Base-by-base conservation (phyloP, 2,888 invertebrate genomes). In the Liodrosophila aerea region DNA sequence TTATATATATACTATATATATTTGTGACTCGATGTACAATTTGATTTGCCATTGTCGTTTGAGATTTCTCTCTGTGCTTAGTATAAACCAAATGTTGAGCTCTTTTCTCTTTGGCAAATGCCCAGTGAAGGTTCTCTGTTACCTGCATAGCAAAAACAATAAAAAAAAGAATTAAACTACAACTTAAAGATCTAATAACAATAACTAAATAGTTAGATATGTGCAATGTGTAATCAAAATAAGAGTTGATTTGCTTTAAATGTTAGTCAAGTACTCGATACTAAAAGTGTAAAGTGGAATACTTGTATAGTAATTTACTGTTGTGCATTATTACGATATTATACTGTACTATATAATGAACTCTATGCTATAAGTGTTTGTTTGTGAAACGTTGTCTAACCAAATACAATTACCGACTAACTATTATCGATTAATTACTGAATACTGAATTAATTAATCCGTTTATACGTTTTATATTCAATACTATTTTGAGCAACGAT, bases 321-420 rank as follows among this genome's bases (percentile, higher is more conserved):
- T 51, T 76, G 75, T 74, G 75, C 77, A 76, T 65, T 67, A 71
- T 59, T 54, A 64, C 52, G 44, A 47, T 46, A 47, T 30, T 36
- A 33, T 27, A 37, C n/a, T n/a, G n/a, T 12, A 44, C 18, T 7
- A 13, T 36, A 41, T 33, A 49, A 58, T 33, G 18, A 53, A 44
- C 22, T 39, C 13, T 81, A 76, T 61, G 41, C 67, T 75, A 29
- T 81, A 78, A 78, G 77, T 78, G 82, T 81, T 77, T 22, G 22
- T 22, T 78, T 78, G 78, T 78, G 82, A 78, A 71, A 71, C 62
- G 78, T 77, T 77, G 73, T 81, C 81, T 77, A 78, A 78, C 78
- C 82, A 75, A 78, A 77, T 74, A 69, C 54, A 74, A 77, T 68
- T 77, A 76, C 63, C 68, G 68, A 51, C 69, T 76, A 77, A 77